Evolutionary conservation across 2,113 vertebrate genomes (phyloP).

Genomic region (Cyanoderma ruficeps): DNA sequence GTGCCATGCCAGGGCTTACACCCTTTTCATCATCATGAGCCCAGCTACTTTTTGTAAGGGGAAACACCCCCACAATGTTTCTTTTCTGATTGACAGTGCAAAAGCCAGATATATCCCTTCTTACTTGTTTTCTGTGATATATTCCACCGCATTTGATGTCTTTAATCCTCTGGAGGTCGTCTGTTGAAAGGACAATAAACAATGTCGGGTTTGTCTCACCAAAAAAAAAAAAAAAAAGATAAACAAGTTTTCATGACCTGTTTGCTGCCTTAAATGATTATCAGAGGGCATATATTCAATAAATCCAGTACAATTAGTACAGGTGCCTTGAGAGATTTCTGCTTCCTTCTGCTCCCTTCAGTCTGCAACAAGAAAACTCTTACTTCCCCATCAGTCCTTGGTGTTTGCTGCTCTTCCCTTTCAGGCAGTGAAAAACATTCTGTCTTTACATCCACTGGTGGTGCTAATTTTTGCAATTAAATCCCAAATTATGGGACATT

Average conservation of each 20-base stretch:
- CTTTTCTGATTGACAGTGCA: neutral
- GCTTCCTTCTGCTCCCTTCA: neutral
- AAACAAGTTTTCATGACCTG: neutral
- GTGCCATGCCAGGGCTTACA: neutral
- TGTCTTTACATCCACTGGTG: neutral
- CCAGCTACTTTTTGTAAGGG: neutral
- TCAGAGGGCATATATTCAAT: neutral
- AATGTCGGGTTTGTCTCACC: neutral
- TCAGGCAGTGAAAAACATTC: neutral
- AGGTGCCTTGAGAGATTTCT: neutral
- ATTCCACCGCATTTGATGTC: slow-evolving; percentile 74
- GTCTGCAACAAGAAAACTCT: neutral
- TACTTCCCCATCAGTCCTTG: neutral
- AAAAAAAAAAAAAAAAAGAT: neutral
- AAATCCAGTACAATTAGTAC: neutral
- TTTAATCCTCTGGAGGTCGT: slow-evolving; percentile 81
- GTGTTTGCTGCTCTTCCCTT: neutral
- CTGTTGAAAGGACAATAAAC: slow-evolving; percentile 62
- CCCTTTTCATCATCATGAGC: neutral
- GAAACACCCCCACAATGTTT: neutral
- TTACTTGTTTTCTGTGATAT: slow-evolving; percentile 81
- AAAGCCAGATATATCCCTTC: neutral
- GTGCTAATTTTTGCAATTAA: neutral
- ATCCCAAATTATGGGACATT: neutral
- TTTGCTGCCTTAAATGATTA: neutral